Conservation (phyloP, 2,888 invertebrate genomes). For the Augochlorella aurata region DNA sequence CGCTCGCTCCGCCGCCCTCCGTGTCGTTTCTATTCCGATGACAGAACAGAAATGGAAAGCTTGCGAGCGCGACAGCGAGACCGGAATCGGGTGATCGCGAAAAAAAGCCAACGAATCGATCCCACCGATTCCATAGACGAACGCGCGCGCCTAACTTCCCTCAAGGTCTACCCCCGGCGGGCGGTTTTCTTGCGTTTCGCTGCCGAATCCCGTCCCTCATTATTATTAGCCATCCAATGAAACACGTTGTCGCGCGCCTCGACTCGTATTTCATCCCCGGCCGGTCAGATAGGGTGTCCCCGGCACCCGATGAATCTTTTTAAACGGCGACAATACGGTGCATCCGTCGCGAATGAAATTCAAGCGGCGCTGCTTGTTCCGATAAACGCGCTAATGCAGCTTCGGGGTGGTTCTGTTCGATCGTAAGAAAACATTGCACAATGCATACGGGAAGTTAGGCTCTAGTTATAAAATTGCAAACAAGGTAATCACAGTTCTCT, state of each 20-base stretch:
- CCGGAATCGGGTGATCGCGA: background rate
- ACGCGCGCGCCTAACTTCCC: background rate
- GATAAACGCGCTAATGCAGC: background rate
- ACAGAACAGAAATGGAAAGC: conserved; percentile 52
- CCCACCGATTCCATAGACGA: conserved; percentile 26
- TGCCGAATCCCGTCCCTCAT: too few relatives aligned
- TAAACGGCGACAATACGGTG: background rate
- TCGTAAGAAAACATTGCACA: too few relatives aligned
- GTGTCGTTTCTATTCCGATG: conserved; percentile 43
- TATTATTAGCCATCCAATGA: background rate
- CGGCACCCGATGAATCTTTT: background rate
- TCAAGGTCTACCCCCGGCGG: background rate
- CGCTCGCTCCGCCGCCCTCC: conserved; percentile 17
- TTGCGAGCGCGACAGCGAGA: conserved; percentile 32
- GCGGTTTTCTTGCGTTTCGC: background rate
- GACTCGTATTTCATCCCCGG: background rate
- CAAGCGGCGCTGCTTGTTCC: background rate
- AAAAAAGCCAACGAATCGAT: conserved; percentile 77
- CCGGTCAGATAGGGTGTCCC: background rate
- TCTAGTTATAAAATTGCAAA: too few relatives aligned
- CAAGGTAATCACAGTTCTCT: too few relatives aligned
- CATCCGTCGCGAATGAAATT: background rate
- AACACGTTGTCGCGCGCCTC: background rate
- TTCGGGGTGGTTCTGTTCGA: too few relatives aligned
- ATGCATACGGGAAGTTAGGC: too few relatives aligned